Percentiles rank a stretch among this genome's conserved stretches.
These are phyloP conservation scores for Dryobota labecula DNA, from an alignment of 2,888 invertebrate species.

Conservation along the genomic window DNA sequence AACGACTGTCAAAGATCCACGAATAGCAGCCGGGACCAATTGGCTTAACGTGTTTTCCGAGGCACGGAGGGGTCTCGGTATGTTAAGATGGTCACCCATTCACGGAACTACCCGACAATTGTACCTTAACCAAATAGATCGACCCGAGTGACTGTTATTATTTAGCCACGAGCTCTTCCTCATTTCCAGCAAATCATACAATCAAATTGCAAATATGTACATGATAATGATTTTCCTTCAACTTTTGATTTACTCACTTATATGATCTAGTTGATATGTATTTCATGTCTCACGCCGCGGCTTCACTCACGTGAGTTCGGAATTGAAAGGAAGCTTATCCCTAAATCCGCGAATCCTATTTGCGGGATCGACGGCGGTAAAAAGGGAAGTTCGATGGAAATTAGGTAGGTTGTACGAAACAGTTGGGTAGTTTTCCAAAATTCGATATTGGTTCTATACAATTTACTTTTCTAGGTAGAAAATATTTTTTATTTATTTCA, in stretches of 20 bases:
- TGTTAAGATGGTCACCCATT: too few relatives aligned
- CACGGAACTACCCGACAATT: too few relatives aligned
- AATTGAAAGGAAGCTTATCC: slow-evolving; percentile 56
- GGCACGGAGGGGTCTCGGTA: too few relatives aligned
- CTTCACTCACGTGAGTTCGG: slow-evolving; percentile 37
- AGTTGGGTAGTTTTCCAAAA: slow-evolving; percentile 14
- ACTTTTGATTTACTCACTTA: slow-evolving; percentile 41
- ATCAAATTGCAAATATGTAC: slow-evolving; percentile 41
- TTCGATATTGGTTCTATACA: not conserved
- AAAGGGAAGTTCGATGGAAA: slow-evolving; percentile 45
- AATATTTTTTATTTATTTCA: too few relatives aligned
- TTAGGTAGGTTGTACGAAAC: slow-evolving; percentile 7
- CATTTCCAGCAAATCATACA: slow-evolving; percentile 29
- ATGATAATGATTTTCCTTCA: slow-evolving; percentile 30
- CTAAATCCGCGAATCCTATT: slow-evolving; percentile 51
- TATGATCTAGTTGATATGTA: slow-evolving; percentile 43
- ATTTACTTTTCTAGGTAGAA: not conserved
- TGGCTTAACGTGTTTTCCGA: too few relatives aligned
- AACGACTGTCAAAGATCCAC: too few relatives aligned
- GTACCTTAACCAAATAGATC: too few relatives aligned
- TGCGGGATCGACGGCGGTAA: slow-evolving; percentile 40
- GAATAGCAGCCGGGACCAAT: too few relatives aligned
- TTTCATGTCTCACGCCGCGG: slow-evolving; percentile 18
- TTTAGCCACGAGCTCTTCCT: too few relatives aligned
- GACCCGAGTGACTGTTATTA: too few relatives aligned